These are phyloP conservation scores for Ectemnius continuus DNA, from an alignment of 2,888 invertebrate species.

Conservation along the genomic window DNA sequence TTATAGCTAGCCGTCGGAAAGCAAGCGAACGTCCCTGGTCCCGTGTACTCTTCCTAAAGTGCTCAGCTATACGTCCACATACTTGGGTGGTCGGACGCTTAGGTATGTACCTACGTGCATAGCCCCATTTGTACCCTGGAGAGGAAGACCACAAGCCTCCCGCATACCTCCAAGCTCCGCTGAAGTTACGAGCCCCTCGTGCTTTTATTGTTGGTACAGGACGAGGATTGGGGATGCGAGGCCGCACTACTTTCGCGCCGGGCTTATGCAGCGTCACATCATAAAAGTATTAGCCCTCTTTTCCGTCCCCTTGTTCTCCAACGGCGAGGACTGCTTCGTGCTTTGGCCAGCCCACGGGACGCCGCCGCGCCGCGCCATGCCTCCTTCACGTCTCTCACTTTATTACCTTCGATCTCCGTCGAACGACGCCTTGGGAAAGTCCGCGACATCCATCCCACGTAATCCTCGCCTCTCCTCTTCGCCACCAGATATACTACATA, in stretches of 20 bases:
- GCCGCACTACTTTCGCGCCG: neutral
- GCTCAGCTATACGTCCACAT: conserved; percentile 17
- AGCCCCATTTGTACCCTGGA: conserved; percentile 37
- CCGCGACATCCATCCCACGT: conserved; percentile 46
- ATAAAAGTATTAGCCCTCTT: conserved; percentile 60
- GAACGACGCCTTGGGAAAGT: conserved; percentile 51
- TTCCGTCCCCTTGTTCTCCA: conserved; percentile 52
- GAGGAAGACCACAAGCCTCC: conserved; percentile 45
- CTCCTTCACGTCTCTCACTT: conserved; percentile 45
- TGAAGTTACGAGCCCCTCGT: conserved; percentile 12
- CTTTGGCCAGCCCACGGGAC: conserved; percentile 39
- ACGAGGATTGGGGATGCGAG: conserved; percentile 15
- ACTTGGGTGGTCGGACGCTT: conserved; percentile 54
- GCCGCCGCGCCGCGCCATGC: conserved; percentile 58
- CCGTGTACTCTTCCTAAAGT: conserved; percentile 38
- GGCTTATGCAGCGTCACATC: conserved; percentile 50
- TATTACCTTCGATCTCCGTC: conserved; percentile 52
- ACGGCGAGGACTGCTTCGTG: conserved; percentile 36
- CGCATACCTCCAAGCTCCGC: conserved; percentile 38
- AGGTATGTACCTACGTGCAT: conserved; percentile 18
- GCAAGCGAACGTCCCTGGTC: conserved; percentile 33
- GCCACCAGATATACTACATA: neutral
- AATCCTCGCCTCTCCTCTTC: conserved; percentile 32
- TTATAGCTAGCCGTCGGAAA: conserved; percentile 23
- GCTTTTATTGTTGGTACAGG: conserved; percentile 32